A percentile compares a stretch with the other conserved stretches of the same genome.
Conservation (phyloP, 1,140 invertebrate genomes). For the Charaxes varanes region DNA sequence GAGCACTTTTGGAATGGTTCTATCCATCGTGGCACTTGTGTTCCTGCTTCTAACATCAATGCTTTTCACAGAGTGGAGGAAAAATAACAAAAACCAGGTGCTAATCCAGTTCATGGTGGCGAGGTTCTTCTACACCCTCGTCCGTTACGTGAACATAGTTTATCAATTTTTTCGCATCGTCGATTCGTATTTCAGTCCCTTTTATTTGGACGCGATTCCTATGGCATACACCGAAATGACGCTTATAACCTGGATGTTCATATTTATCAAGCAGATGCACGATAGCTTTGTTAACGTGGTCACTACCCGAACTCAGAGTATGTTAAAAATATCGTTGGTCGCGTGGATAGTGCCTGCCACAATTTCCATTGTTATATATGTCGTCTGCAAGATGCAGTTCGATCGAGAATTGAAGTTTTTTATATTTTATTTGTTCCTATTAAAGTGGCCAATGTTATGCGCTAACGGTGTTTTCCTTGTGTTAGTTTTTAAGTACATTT, state of each 20-base stretch:
- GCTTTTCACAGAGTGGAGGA: conserved; percentile 51
- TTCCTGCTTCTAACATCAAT: conserved; percentile 42
- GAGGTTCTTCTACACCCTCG: conserved; percentile 37
- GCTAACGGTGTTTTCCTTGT: conserved; percentile 41
- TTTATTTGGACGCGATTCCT: conserved; percentile 23
- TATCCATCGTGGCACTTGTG: conserved; percentile 29
- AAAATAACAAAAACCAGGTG: conserved; percentile 49
- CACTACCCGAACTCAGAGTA: conserved; percentile 15
- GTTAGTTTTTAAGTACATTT: conserved; percentile 35
- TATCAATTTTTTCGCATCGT: conserved; percentile 17
- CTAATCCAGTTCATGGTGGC: conserved; percentile 56
- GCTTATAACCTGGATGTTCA: conserved; percentile 50
- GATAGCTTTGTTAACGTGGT: conserved; percentile 51
- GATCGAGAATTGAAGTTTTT: conserved; percentile 19
- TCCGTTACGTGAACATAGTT: conserved; percentile 36
- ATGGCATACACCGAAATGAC: conserved; percentile 41
- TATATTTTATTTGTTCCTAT: conserved; percentile 31
- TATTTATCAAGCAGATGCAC: conserved; percentile 56
- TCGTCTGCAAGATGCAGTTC: conserved; percentile 17
- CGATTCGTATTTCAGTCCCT: not conserved
- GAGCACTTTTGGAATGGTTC: conserved; percentile 39
- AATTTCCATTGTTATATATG: conserved; percentile 20
- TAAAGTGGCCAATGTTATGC: conserved; percentile 52
- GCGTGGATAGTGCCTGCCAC: conserved; percentile 38
- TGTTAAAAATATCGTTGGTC: conserved; percentile 33